phyloP scores from a whole-genome alignment of 1,140 invertebrate species.

The Littorina saxatilis region DNA sequence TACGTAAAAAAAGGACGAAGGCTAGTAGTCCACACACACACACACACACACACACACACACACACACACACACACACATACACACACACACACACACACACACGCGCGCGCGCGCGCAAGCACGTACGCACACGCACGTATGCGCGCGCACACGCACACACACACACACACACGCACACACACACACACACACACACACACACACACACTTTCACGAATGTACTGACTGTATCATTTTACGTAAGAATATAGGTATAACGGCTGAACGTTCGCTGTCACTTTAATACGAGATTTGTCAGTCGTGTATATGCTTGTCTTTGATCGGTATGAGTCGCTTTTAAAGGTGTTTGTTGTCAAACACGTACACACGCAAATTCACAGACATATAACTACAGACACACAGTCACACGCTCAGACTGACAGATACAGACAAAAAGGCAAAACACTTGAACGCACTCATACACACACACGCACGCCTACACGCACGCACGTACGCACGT shows the following conservation, averaged over 20 bases:
- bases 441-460: not conserved
- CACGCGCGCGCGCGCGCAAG: not conserved
- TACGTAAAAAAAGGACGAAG: no score
- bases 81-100: not conserved
- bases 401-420: not conserved
- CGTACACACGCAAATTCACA: not conserved
- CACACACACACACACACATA: no score
- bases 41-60: no score
- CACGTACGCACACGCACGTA: not conserved
- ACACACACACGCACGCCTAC: constrained; percentile 21
- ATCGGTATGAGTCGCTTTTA: no score
- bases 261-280: no score
- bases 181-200: not conserved
- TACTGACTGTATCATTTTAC: no score
- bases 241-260: no score
- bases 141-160: not conserved
- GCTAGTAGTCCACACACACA: no score
- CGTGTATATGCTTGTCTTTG: no score
- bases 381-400: not conserved
- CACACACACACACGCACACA: not conserved
- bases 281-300: no score
- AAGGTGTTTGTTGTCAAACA: no score
- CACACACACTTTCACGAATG: not conserved
- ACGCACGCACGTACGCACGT: not conserved
- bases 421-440: not conserved